Evolutionary conservation across 2,888 invertebrate genomes (phyloP).

Genomic region (Bellardia pandia): DNA sequence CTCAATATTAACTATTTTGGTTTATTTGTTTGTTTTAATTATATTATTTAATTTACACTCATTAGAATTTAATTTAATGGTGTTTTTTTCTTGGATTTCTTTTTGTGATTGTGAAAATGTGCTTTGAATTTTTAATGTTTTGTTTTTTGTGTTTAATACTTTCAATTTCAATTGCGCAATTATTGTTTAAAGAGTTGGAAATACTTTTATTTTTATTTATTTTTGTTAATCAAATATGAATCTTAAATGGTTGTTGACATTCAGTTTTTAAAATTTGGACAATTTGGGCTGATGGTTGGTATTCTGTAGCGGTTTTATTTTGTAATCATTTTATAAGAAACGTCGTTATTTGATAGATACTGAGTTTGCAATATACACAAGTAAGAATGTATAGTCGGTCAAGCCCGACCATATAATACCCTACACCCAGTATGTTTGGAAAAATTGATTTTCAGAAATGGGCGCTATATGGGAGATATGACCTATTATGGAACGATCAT

Average conservation of each 20-base stretch:
- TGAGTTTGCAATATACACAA: too few species aligned
- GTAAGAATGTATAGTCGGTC: too few species aligned
- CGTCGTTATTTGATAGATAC: too few species aligned
- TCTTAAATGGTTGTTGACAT: background rate
- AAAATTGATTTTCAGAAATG: too few species aligned
- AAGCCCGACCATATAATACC: too few species aligned
- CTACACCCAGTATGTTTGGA: too few species aligned
- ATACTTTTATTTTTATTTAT: conserved; percentile 6
- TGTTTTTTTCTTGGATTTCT: background rate
- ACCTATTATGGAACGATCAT: too few species aligned
- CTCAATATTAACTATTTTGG: background rate
- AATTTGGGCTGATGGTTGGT: too few species aligned
- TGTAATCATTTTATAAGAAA: too few species aligned
- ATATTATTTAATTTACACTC: background rate
- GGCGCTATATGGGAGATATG: too few species aligned
- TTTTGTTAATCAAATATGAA: background rate
- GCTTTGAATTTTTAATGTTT: conserved; percentile 41
- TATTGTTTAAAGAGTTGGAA: background rate
- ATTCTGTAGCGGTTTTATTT: too few species aligned
- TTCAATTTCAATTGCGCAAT: conserved; percentile 12
- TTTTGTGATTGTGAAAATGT: conserved; percentile 13
- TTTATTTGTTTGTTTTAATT: conserved; percentile 27
- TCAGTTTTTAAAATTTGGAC: background rate
- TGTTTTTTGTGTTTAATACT: background rate
- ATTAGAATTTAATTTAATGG: background rate